Conservation (phyloP, 2,888 invertebrate genomes). For the Andrena bucephala region DNA sequence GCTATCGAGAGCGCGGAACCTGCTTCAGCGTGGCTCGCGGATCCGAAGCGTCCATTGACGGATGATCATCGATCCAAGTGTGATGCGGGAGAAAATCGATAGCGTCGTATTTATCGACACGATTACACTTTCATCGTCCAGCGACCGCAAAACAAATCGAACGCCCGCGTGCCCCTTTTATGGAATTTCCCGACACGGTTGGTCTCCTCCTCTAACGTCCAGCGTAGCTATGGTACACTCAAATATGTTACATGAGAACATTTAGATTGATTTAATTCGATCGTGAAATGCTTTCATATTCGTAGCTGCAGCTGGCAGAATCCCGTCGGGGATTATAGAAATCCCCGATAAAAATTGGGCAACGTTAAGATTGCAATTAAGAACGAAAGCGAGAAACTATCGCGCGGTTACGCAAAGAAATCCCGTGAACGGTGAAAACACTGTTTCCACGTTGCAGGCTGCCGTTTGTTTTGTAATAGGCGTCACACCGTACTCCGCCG, state of each 20-base stretch:
- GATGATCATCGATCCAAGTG: neutral
- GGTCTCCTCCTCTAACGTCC: neutral
- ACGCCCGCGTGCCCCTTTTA: neutral
- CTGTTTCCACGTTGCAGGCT: constrained; percentile 26
- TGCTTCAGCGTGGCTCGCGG: too few species aligned
- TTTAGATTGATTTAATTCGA: neutral
- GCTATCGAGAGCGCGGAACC: too few species aligned
- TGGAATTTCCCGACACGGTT: constrained; percentile 36
- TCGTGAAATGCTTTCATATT: neutral
- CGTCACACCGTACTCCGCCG: constrained; percentile 9
- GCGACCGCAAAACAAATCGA: constrained; percentile 21
- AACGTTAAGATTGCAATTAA: constrained; percentile 16
- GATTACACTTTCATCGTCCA: constrained; percentile 16
- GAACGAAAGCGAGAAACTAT: constrained; percentile 40
- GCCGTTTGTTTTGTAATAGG: constrained; percentile 43
- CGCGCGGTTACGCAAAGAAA: constrained; percentile 39
- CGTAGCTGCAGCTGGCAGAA: neutral
- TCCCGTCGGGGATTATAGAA: neutral
- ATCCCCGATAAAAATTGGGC: neutral
- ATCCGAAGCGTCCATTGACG: neutral
- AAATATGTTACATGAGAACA: neutral
- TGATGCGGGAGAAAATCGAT: constrained; percentile 20
- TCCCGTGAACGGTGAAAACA: constrained; percentile 50
- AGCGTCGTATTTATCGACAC: constrained; percentile 8
- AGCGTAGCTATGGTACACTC: neutral